Conservation (phyloP, 1,140 invertebrate species). For the Melanaphis sacchari region DNA sequence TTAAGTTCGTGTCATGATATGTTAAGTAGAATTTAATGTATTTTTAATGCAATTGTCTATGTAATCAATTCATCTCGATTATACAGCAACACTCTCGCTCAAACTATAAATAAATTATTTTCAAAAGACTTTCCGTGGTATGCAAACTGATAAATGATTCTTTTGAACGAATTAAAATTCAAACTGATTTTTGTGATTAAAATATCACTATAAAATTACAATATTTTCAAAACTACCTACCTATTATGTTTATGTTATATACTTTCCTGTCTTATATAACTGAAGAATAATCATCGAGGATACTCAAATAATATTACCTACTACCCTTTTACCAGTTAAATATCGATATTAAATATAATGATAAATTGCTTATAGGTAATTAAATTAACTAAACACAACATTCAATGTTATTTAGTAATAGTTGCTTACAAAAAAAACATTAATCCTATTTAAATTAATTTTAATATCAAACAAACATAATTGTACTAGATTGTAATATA, state of each 20-base stretch:
- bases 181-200: background rate
- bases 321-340: background rate
- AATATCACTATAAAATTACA: background rate
- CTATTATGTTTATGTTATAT: background rate
- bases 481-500: too few relatives aligned
- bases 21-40: conserved; percentile 40
- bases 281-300: background rate
- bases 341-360: background rate
- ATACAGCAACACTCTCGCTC: background rate
- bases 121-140: background rate
- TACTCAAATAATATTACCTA: background rate
- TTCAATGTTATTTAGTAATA: background rate
- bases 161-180: background rate
- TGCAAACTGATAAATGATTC: conserved; percentile 3
- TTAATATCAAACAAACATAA: too few relatives aligned
- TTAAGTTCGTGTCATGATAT: background rate
- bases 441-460: background rate
- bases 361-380: background rate
- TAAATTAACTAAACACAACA: background rate
- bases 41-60: conserved; percentile 31
- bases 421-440: background rate
- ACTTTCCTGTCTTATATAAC: background rate
- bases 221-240: background rate
- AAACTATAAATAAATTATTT: background rate
- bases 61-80: conserved; percentile 29